Evolutionary conservation across 2,797 vertebrate genomes (phyloP).

Genomic region (Rhadinocentrus ornatus): DNA sequence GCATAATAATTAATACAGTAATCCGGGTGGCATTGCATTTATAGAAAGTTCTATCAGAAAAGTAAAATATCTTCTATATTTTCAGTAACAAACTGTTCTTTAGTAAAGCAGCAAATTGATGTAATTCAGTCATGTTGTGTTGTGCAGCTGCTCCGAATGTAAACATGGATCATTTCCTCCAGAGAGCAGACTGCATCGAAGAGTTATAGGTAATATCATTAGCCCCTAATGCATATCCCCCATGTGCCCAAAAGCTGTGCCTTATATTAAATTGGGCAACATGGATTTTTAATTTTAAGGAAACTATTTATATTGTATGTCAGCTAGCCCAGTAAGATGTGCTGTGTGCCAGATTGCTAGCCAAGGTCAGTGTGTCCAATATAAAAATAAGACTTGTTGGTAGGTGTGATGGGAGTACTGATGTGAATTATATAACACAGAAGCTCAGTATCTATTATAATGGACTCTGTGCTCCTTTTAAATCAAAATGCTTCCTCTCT

Average conservation of each 20-base stretch:
- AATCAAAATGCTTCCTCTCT: background rate
- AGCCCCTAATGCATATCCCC: conserved; percentile 67
- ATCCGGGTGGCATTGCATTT: background rate
- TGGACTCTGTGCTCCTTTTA: conserved; percentile 7
- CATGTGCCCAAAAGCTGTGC: conserved; percentile 48
- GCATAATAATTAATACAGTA: background rate
- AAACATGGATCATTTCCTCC: conserved; percentile 26
- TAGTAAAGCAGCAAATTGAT: background rate
- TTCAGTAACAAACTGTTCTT: background rate
- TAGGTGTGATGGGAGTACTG: conserved; percentile 59
- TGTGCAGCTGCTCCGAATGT: conserved; percentile 5
- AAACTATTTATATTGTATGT: conserved; percentile 76
- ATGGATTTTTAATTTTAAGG: conserved; percentile 79
- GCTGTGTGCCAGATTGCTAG: conserved; percentile 43
- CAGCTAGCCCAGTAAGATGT: conserved; percentile 60
- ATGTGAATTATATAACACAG: conserved; percentile 26
- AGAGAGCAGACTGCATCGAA: conserved; percentile 19
- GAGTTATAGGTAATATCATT: conserved; percentile 71
- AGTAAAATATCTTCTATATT: background rate
- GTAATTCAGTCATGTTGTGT: conserved; percentile 8
- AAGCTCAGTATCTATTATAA: conserved; percentile 14
- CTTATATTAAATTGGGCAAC: conserved; percentile 65
- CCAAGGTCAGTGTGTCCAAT: conserved; percentile 65
- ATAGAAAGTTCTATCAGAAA: too few species aligned
- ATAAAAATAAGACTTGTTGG: conserved; percentile 35